Evolutionary conservation across 2,113 vertebrate species (phyloP).

Genomic region (Sisor rabdophorus): DNA sequence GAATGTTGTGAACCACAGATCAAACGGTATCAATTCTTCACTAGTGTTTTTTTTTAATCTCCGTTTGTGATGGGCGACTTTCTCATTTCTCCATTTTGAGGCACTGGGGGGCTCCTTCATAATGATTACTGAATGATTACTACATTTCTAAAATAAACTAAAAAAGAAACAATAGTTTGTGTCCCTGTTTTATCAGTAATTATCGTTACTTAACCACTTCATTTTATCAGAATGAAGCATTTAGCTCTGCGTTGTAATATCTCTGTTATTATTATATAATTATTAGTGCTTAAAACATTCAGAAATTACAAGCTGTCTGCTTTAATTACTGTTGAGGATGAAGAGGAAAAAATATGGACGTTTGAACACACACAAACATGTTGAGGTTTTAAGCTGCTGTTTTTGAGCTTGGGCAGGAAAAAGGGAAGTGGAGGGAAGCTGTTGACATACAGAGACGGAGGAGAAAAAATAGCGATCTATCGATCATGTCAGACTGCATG

Average conservation of each 20-base stretch:
- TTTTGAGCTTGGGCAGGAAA: slow-evolving; percentile 3
- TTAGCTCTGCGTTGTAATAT: not conserved
- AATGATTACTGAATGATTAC: no score
- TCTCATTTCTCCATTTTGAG: no score
- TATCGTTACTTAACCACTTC: not conserved
- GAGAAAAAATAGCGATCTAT: slow-evolving; percentile 18
- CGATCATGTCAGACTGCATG: slow-evolving; percentile 31
- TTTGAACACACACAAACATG: not conserved
- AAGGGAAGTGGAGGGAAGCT: slow-evolving; percentile 22
- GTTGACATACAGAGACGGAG: not conserved
- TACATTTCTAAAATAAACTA: no score
- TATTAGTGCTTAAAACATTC: no score
- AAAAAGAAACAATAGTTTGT: no score
- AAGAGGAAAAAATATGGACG: not conserved
- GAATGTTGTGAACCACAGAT: no score
- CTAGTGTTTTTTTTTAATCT: no score
- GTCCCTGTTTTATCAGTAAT: no score
- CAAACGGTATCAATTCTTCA: no score
- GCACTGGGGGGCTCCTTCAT: no score
- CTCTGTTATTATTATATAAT: not conserved
- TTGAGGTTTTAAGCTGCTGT: not conserved
- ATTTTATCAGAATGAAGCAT: not conserved
- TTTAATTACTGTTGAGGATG: not conserved
- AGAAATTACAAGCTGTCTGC: no score
- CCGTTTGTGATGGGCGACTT: no score